phyloP scores from a whole-genome alignment of 2,888 invertebrate genomes.

The Chaetogeoica ovagalla region DNA sequence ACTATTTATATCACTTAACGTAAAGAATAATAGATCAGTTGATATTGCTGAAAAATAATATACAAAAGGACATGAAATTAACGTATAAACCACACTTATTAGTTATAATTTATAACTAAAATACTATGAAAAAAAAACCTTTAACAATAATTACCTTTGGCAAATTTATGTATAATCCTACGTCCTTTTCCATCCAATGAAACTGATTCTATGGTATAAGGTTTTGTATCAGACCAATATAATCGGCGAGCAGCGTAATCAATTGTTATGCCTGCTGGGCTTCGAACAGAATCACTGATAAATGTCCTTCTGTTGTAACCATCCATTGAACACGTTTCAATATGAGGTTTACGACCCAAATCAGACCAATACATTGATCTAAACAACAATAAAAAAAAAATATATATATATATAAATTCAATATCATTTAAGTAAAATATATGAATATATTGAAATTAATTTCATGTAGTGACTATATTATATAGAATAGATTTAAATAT shows the following conservation, averaged over 20 bases:
- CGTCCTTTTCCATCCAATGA: constrained; percentile 72
- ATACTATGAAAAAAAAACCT: background rate
- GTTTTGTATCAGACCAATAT: constrained; percentile 85
- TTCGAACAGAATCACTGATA: constrained; percentile 66
- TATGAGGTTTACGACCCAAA: constrained; percentile 68
- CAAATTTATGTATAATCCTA: constrained; percentile 55
- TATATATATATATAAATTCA: background rate
- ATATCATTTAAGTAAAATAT: too few relatives aligned
- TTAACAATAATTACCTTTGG: constrained; percentile 41
- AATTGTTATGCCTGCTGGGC: constrained; percentile 77
- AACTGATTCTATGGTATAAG: constrained; percentile 71
- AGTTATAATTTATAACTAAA: background rate
- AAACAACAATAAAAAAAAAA: constrained; percentile 54
- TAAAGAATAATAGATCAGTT: too few relatives aligned
- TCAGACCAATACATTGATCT: constrained; percentile 78
- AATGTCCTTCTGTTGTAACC: constrained; percentile 66
- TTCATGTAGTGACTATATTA: background rate
- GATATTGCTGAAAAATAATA: too few relatives aligned
- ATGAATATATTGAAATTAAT: too few relatives aligned
- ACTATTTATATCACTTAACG: too few relatives aligned
- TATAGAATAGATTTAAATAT: background rate
- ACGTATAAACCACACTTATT: too few relatives aligned
- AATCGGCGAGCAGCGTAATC: constrained; percentile 74
- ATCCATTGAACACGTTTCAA: constrained; percentile 70
- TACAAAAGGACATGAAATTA: too few relatives aligned